These are phyloP conservation scores for Drosophila yakuba DNA, from an alignment of 1,140 invertebrate species.

Conservation along the genomic window DNA sequence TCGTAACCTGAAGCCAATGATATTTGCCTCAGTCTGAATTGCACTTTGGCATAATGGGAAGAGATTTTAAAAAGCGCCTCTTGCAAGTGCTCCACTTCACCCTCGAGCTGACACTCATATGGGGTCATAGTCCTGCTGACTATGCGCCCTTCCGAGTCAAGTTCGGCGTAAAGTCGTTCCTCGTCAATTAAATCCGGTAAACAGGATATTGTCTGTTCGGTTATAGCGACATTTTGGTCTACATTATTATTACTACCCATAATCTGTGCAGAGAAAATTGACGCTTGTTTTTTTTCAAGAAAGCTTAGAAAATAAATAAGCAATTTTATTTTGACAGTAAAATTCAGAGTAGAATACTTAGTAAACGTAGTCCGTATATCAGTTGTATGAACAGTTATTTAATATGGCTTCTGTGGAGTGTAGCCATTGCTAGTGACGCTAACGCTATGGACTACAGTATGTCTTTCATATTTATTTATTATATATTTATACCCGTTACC, in stretches of 20 bases:
- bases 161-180: slow-evolving; percentile 4
- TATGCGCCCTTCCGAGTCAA: slow-evolving; percentile 19
- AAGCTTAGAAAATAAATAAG: too few relatives aligned
- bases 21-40: slow-evolving; percentile 69
- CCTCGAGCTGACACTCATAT: slow-evolving; percentile 62
- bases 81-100: slow-evolving; percentile 63
- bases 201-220: background rate
- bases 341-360: too few relatives aligned
- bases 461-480: too few relatives aligned
- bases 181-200: background rate
- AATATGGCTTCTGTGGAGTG: too few relatives aligned
- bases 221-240: background rate
- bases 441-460: too few relatives aligned
- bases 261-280: too few relatives aligned
- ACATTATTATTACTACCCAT: background rate
- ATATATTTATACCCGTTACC: too few relatives aligned
- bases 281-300: too few relatives aligned
- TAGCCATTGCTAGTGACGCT: too few relatives aligned
- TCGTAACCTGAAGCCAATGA: slow-evolving; percentile 35
- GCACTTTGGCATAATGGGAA: slow-evolving; percentile 68
- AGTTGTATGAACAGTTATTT: too few relatives aligned
- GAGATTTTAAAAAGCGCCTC: slow-evolving; percentile 58
- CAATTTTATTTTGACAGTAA: too few relatives aligned
- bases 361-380: too few relatives aligned
- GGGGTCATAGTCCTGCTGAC: slow-evolving; percentile 44